Evolutionary conservation across 1,140 invertebrate genomes (phyloP).

Genomic region (Drosophila punjabiensis): DNA sequence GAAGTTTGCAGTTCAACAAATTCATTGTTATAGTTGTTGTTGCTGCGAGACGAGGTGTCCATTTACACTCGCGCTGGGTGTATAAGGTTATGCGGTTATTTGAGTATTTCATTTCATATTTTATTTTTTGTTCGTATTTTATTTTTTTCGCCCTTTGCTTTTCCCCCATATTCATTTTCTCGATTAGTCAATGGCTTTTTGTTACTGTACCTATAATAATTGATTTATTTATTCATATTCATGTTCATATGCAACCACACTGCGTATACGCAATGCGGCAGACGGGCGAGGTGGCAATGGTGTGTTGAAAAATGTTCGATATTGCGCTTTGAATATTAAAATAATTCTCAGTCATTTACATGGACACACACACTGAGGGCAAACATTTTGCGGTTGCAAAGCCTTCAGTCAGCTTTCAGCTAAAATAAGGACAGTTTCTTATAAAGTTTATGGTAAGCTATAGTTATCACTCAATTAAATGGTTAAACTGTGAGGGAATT

Average conservation of each 20-base stretch:
- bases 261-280: conserved; percentile 67
- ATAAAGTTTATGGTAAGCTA: neutral
- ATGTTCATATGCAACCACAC: conserved; percentile 43
- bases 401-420: neutral
- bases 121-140: conserved; percentile 30
- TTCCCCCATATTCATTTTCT: conserved; percentile 20
- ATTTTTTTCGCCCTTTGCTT: conserved; percentile 24
- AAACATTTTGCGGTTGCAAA: conserved; percentile 5
- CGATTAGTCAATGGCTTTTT: conserved; percentile 64
- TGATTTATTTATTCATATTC: conserved; percentile 56
- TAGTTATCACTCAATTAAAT: neutral
- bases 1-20: conserved; percentile 50
- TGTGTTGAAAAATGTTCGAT: conserved; percentile 27
- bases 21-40: conserved; percentile 40
- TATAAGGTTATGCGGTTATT: conserved; percentile 44
- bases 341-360: conserved; percentile 30
- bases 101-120: conserved; percentile 15
- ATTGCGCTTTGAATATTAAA: conserved; percentile 43
- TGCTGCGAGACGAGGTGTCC: conserved; percentile 32
- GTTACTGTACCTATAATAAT: conserved; percentile 41
- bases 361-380: neutral
- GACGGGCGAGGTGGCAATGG: neutral
- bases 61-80: conserved; percentile 35
- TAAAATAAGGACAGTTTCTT: neutral
- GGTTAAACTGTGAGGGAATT: neutral